These are phyloP conservation scores for Catostomus latipinnis DNA, from an alignment of 2,797 vertebrate species.

Conservation along the genomic window DNA sequence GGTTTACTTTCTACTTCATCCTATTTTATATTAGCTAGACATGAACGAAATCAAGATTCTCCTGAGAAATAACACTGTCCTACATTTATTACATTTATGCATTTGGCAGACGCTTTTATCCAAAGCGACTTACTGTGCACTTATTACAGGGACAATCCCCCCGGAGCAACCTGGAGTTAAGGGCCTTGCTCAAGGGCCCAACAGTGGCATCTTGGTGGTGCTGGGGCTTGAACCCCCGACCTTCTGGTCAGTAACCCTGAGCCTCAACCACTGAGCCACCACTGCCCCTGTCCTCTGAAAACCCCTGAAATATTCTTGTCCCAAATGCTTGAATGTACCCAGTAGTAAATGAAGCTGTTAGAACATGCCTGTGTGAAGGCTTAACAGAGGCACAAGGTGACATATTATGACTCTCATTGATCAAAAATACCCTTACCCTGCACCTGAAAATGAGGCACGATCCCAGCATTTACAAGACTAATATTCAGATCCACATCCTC, in stretches of 20 bases:
- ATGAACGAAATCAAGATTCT: too few species aligned
- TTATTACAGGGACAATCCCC: too few species aligned
- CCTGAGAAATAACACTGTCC: background rate
- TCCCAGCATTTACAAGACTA: background rate
- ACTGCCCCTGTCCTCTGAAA: background rate
- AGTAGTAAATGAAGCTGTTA: background rate
- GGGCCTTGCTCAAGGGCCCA: too few species aligned
- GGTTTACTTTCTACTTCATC: background rate
- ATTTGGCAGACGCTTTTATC: too few species aligned
- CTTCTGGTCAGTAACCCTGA: too few species aligned
- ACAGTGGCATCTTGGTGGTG: too few species aligned
- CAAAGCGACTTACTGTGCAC: too few species aligned
- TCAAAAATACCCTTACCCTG: background rate
- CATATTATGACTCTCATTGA: background rate
- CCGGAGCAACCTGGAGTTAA: too few species aligned
- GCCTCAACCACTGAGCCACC: too few species aligned
- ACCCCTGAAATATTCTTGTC: background rate
- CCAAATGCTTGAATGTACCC: too few species aligned
- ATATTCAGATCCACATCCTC: constrained; percentile 11
- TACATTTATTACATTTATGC: too few species aligned
- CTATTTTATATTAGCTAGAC: background rate
- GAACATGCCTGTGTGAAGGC: background rate
- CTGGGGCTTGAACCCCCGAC: too few species aligned
- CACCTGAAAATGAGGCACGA: background rate
- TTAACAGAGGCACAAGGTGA: background rate